Conservation (phyloP, 2,888 invertebrate species). For the Hydrotaea cyrtoneurina region DNA sequence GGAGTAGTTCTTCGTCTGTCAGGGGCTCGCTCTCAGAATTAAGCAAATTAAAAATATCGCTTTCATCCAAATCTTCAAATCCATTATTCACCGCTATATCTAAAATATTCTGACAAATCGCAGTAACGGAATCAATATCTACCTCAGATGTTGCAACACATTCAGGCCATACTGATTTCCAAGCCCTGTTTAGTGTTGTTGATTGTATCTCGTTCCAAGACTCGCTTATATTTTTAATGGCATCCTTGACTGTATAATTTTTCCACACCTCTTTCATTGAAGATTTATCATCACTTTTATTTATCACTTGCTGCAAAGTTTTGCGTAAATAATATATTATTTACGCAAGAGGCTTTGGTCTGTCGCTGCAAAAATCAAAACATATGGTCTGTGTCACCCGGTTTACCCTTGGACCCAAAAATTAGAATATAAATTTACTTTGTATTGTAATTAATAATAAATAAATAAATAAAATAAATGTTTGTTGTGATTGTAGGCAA, state of each 20-base stretch:
- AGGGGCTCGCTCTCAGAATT: too few species aligned
- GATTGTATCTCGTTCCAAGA: constrained; percentile 52
- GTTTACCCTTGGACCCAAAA: too few species aligned
- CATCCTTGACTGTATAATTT: constrained; percentile 56
- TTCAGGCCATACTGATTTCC: not conserved
- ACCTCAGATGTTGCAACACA: not conserved
- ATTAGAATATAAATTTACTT: too few species aligned
- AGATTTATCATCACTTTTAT: constrained; percentile 53
- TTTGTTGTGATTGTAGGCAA: too few species aligned
- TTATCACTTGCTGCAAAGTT: constrained; percentile 52
- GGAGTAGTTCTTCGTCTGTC: too few species aligned
- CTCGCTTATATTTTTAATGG: constrained; percentile 47
- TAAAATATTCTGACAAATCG: constrained; percentile 20
- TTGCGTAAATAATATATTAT: constrained; percentile 58
- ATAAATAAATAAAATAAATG: too few species aligned
- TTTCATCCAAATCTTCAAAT: too few species aligned
- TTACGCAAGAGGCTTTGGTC: too few species aligned
- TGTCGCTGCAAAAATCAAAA: too few species aligned
- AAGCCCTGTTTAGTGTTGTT: constrained; percentile 25
- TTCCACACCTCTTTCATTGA: constrained; percentile 40
- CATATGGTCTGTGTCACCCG: too few species aligned
- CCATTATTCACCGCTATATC: not conserved
- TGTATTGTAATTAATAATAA: too few species aligned
- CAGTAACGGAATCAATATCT: not conserved
- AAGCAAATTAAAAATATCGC: too few species aligned